Percentiles rank a stretch among this genome's conserved stretches.
Evolutionary conservation across 2,113 vertebrate species (phyloP).

Genomic region (Nansenia antarctica): DNA sequence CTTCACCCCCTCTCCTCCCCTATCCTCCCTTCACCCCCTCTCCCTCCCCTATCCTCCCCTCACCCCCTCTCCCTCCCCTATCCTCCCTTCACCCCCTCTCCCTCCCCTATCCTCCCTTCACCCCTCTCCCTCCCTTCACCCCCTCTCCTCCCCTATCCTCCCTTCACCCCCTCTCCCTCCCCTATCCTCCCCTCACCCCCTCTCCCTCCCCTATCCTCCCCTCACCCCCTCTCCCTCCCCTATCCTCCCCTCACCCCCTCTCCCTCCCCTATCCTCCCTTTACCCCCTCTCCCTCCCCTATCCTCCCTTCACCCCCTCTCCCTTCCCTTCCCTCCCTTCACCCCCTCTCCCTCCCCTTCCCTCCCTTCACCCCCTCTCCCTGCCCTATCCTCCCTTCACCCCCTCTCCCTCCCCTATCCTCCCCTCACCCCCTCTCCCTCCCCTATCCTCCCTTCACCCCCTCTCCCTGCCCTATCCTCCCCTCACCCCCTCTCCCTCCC

Average conservation of each 20-base stretch:
- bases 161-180: background rate
- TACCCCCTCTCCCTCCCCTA: slow-evolving; percentile 13
- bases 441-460: slow-evolving; percentile 10
- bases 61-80: slow-evolving; percentile 13
- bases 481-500: slow-evolving; percentile 26
- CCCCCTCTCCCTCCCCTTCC: background rate
- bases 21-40: too few relatives aligned
- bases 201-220: slow-evolving; percentile 10
- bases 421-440: background rate
- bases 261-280: background rate
- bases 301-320: slow-evolving; percentile 33
- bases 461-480: slow-evolving; percentile 11
- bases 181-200: slow-evolving; percentile 11
- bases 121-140: slow-evolving; percentile 16
- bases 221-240: too few relatives aligned
- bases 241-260: too few relatives aligned
- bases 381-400: slow-evolving; percentile 23
- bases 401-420: too few relatives aligned
- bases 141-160: slow-evolving; percentile 23
- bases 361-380: slow-evolving; percentile 13
- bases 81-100: slow-evolving; percentile 18
- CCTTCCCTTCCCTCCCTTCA: too few relatives aligned
- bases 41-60: background rate
- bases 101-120: background rate
- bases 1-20: slow-evolving; percentile 24